Percentiles rank a stretch among this genome's conserved stretches.
phyloP scores from a whole-genome alignment of 2,888 invertebrate genomes.

The Hypena proboscidalis region DNA sequence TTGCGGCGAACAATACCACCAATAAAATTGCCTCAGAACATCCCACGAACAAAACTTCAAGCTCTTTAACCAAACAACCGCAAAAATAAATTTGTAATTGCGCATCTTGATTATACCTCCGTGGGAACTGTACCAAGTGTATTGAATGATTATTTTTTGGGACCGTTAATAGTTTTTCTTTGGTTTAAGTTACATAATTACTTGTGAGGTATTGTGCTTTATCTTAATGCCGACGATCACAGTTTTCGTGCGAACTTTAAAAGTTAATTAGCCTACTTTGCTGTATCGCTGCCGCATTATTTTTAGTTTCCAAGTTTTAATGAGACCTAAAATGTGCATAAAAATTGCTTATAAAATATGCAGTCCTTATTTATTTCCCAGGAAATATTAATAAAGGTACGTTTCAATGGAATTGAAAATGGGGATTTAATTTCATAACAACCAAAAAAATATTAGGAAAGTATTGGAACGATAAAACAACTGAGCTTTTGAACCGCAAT shows the following conservation, averaged over 20 bases:
- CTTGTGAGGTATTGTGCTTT: constrained; percentile 28
- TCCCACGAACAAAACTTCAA: constrained; percentile 22
- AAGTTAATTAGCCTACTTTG: constrained; percentile 39
- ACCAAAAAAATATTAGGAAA: neutral
- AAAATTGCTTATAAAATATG: neutral
- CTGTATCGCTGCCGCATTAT: constrained; percentile 16
- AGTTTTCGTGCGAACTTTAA: constrained; percentile 39
- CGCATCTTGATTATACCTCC: constrained; percentile 60
- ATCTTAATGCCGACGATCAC: constrained; percentile 30
- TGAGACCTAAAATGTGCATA: constrained; percentile 21
- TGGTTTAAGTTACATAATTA: constrained; percentile 62
- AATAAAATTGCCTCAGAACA: constrained; percentile 14
- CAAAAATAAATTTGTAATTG: constrained; percentile 48
- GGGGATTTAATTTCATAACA: neutral
- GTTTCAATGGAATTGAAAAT: neutral
- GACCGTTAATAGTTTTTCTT: constrained; percentile 67
- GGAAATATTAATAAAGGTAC: neutral
- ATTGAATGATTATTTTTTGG: constrained; percentile 68
- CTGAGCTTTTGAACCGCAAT: constrained; percentile 7
- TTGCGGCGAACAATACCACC: constrained; percentile 38
- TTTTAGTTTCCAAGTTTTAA: constrained; percentile 33
- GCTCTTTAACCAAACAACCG: constrained; percentile 38
- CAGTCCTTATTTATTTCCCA: neutral
- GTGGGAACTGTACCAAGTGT: constrained; percentile 71
- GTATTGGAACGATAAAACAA: constrained; percentile 12